Base-by-base conservation (phyloP, 2,113 vertebrate species). In the Tympanuchus pallidicinctus region DNA sequence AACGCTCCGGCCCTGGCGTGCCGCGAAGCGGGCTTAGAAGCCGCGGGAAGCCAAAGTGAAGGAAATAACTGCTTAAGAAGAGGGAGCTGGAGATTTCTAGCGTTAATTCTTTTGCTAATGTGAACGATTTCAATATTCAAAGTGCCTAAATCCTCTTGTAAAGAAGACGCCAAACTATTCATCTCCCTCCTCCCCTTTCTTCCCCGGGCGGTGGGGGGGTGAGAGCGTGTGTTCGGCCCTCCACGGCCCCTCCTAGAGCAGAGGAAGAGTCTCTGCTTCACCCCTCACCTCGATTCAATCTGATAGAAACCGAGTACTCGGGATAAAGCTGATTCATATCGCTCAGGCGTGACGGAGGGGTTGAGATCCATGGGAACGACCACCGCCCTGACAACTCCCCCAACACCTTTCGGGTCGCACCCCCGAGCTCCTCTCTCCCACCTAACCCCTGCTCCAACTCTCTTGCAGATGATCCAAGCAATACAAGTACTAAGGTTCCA, bases 401-500 rank as follows among this genome's bases (percentile, higher is more conserved):
- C 86, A 56, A 36, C 60, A 82, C 93, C 36, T 57, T 86, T 56
- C 43, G 78, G 21, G 88, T 48, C 57, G 21, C 81, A 60, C 57
- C 66, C 69, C 71, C 24, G 10, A 63, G 61, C 42, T 74, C 56
- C 24, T 57, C 28, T 88, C 69, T 69, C 88, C 56, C 85, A 82
- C 38, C 32, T 96, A 97, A 97, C 93, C 88, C 77, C 63, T 70
- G 40, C 82, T 97, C 86, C 82, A 96, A 97, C 96, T 98, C 94
- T 95, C 95, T 97, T 98, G 54, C 98, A 99, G 99, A 99, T 99
- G 99, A 99, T 99, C 94, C 99, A 99, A 99, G 99, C 99, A 98
- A 99, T 99, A 98, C 99, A 99, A 99, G 99, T 99, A 97, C 98
- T 99, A 99, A 98, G 99, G 97, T 99, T 99, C 98, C 99, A 99